Evolutionary conservation across 2,888 invertebrate genomes (phyloP).

Genomic region (Tenthredo scrophulariae): DNA sequence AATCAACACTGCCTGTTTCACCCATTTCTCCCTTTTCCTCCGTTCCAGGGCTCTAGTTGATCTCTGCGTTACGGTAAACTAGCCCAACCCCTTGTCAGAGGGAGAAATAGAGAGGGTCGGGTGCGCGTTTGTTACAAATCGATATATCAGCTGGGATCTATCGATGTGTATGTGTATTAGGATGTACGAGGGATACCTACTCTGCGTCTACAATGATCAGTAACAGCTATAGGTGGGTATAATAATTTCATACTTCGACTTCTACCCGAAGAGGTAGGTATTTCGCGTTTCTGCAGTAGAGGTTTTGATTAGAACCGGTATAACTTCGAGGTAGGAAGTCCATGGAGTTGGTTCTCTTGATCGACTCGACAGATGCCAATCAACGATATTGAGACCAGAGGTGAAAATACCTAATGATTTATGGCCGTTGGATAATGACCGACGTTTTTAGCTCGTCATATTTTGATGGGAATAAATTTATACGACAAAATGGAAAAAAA

Average conservation of each 20-base stretch:
- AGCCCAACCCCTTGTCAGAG: not conserved
- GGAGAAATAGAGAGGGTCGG: not conserved
- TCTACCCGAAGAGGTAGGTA: not conserved
- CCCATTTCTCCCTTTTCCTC: not conserved
- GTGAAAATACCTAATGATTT: conserved; percentile 28
- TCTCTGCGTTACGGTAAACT: conserved; percentile 34
- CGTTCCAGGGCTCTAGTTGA: not conserved
- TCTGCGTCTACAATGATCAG: conserved; percentile 22
- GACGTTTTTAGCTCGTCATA: not conserved
- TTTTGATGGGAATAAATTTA: conserved; percentile 18
- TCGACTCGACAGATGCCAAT: conserved; percentile 39
- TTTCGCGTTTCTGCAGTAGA: conserved; percentile 6
- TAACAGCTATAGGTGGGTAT: not conserved
- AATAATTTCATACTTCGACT: conserved; percentile 26
- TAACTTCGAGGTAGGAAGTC: conserved; percentile 24
- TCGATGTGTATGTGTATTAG: not conserved
- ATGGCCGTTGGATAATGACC: not conserved
- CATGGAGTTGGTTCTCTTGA: conserved; percentile 12
- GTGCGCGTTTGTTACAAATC: conserved; percentile 13
- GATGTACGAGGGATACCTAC: not conserved
- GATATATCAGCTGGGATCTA: conserved; percentile 22
- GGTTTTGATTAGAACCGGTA: conserved; percentile 39
- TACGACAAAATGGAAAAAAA: not conserved
- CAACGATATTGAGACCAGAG: conserved; percentile 24
- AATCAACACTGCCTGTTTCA: conserved; percentile 17